Percentiles rank a stretch among this genome's conserved stretches.
phyloP scores from a whole-genome alignment of 2,888 invertebrate species.

The Siphonodentalium dalli region DNA sequence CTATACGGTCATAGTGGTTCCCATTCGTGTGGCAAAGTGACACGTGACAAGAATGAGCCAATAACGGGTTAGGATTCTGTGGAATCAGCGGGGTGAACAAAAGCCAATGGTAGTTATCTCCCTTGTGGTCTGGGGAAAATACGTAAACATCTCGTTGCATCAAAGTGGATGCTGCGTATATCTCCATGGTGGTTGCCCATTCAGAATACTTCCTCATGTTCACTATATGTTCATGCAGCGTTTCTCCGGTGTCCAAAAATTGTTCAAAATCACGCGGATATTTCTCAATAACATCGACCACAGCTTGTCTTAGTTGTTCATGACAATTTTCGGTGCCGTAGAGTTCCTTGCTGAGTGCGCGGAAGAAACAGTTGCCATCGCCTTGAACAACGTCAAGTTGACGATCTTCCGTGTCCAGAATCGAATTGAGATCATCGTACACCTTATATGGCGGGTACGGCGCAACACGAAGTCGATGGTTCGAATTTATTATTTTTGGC shows the following conservation, averaged over 20 bases:
- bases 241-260: slow-evolving; percentile 39
- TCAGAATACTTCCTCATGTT: slow-evolving; percentile 39
- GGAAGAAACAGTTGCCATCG: slow-evolving; percentile 56
- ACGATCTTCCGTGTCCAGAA: slow-evolving; percentile 34
- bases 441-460: too few relatives aligned
- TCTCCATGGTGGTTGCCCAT: slow-evolving; percentile 54
- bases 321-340: slow-evolving; percentile 48
- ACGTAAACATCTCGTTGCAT: slow-evolving; percentile 47
- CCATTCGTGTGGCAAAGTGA: slow-evolving; percentile 55
- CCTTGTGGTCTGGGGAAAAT: slow-evolving; percentile 44
- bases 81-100: slow-evolving; percentile 37
- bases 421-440: slow-evolving; percentile 33
- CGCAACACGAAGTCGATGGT: too few relatives aligned
- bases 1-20: slow-evolving; percentile 53
- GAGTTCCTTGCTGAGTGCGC: slow-evolving; percentile 50
- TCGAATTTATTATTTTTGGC: too few relatives aligned
- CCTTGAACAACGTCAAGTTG: slow-evolving; percentile 48
- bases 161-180: slow-evolving; percentile 50
- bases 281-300: slow-evolving; percentile 45
- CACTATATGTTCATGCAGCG: slow-evolving; percentile 35
- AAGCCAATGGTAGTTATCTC: slow-evolving; percentile 45
- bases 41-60: slow-evolving; percentile 35
- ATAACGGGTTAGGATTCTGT: slow-evolving; percentile 12
- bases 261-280: slow-evolving; percentile 45
- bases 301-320: slow-evolving; percentile 41